These are phyloP conservation scores for Thera obeliscata DNA, from an alignment of 2,888 invertebrate species.

Conservation along the genomic window DNA sequence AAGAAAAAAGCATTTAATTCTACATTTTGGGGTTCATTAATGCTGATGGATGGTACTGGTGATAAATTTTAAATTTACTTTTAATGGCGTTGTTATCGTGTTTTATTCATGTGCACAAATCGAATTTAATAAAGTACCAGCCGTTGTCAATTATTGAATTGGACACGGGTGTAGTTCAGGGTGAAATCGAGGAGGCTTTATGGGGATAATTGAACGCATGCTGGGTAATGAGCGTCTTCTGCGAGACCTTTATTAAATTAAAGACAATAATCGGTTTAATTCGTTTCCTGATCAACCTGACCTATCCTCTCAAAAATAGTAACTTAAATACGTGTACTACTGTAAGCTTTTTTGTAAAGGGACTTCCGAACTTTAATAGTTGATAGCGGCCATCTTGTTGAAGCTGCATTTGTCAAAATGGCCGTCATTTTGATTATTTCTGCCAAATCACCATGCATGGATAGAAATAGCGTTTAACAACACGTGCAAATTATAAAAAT, in stretches of 20 bases:
- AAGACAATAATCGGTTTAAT: conserved; percentile 16
- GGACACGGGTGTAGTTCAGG: conserved; percentile 37
- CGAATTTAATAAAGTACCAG: conserved; percentile 34
- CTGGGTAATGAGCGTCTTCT: conserved; percentile 20
- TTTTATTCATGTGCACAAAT: conserved; percentile 34
- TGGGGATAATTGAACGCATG: conserved; percentile 23
- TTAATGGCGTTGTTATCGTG: conserved; percentile 33
- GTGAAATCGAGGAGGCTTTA: conserved; percentile 22
- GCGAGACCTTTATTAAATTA: conserved; percentile 26
- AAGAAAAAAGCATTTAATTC: conserved; percentile 53
- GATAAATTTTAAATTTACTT: conserved; percentile 41
- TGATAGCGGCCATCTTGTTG: too few species aligned
- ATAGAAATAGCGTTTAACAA: too few species aligned
- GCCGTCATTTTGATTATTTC: too few species aligned
- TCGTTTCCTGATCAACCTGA: conserved; percentile 13
- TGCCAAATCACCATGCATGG: too few species aligned
- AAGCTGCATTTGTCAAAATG: too few species aligned
- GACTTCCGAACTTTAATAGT: too few species aligned
- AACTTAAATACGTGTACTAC: not conserved
- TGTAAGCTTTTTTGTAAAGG: not conserved
- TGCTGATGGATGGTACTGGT: conserved; percentile 51
- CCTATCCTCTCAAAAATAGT: conserved; percentile 5
- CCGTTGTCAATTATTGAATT: conserved; percentile 37
- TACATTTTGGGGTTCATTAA: conserved; percentile 42
- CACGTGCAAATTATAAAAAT: too few species aligned